Conservation (phyloP, 92 coral and sea anemone species). For the Phenganax subtilis region DNA sequence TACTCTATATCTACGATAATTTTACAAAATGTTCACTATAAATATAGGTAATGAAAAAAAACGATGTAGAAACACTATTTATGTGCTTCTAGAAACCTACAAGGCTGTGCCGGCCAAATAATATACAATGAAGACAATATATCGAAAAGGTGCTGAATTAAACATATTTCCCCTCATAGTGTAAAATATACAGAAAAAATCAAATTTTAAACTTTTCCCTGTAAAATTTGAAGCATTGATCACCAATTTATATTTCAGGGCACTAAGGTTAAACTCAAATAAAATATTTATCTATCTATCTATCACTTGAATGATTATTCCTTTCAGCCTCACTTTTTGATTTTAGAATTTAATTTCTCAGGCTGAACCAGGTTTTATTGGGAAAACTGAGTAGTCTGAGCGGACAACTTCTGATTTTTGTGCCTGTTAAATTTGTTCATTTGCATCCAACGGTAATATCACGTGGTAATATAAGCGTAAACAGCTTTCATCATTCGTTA, state of each 20-base stretch:
- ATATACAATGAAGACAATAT: neutral
- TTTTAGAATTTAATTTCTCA: too few relatives aligned
- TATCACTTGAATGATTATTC: too few relatives aligned
- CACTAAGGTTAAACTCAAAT: too few relatives aligned
- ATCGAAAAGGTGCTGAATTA: neutral
- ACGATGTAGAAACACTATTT: constrained; percentile 4
- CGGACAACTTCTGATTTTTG: too few relatives aligned
- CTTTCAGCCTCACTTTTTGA: too few relatives aligned
- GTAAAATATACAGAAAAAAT: too few relatives aligned
- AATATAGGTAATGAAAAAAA: neutral
- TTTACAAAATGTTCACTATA: neutral
- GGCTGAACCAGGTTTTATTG: too few relatives aligned
- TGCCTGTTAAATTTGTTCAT: neutral
- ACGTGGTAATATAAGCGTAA: neutral
- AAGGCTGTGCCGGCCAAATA: neutral
- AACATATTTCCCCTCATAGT: neutral
- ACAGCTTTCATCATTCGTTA: neutral
- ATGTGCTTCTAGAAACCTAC: neutral
- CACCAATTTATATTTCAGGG: too few relatives aligned
- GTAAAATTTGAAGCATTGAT: too few relatives aligned
- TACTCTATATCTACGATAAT: neutral
- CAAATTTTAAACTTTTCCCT: too few relatives aligned
- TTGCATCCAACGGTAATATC: neutral
- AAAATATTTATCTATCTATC: too few relatives aligned
- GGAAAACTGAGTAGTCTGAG: too few relatives aligned